Percentiles rank a stretch among this genome's conserved stretches.
These are phyloP conservation scores for Caradrina clavipalpis DNA, from an alignment of 2,888 invertebrate genomes.

Conservation along the genomic window DNA sequence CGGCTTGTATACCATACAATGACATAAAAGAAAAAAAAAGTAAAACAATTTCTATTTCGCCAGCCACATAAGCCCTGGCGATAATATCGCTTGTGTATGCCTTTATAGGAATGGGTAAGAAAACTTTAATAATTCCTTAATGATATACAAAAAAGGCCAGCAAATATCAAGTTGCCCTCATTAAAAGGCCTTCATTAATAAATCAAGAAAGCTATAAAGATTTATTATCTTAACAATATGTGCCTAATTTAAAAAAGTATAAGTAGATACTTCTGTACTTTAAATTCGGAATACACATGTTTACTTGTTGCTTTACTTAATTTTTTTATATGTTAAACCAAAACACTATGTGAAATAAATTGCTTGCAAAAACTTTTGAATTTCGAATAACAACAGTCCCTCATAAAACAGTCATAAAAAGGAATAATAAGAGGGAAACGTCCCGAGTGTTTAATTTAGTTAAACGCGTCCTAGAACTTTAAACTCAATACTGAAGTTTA, in stretches of 20 bases:
- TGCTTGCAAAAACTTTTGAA: background rate
- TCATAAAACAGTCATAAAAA: constrained; percentile 47
- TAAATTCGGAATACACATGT: too few relatives aligned
- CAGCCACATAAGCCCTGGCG: too few relatives aligned
- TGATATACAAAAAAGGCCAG: background rate
- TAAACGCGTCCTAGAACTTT: constrained; percentile 71
- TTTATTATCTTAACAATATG: background rate
- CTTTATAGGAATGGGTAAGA: background rate
- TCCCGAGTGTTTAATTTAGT: constrained; percentile 72
- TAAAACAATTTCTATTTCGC: too few relatives aligned
- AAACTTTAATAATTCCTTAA: background rate
- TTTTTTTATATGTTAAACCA: too few relatives aligned
- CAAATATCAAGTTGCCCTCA: constrained; percentile 33
- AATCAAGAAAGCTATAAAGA: background rate
- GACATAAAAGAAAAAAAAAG: too few relatives aligned
- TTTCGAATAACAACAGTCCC: background rate
- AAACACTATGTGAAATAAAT: too few relatives aligned
- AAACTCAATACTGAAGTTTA: constrained; percentile 75
- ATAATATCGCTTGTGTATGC: too few relatives aligned
- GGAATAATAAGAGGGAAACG: constrained; percentile 50
- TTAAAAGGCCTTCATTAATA: constrained; percentile 30
- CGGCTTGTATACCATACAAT: too few relatives aligned
- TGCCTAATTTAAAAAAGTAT: background rate
- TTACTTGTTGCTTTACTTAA: too few relatives aligned
- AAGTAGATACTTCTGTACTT: too few relatives aligned